Base-by-base conservation (phyloP, 2,113 vertebrate genomes). In the Rhinogobius similis region DNA sequence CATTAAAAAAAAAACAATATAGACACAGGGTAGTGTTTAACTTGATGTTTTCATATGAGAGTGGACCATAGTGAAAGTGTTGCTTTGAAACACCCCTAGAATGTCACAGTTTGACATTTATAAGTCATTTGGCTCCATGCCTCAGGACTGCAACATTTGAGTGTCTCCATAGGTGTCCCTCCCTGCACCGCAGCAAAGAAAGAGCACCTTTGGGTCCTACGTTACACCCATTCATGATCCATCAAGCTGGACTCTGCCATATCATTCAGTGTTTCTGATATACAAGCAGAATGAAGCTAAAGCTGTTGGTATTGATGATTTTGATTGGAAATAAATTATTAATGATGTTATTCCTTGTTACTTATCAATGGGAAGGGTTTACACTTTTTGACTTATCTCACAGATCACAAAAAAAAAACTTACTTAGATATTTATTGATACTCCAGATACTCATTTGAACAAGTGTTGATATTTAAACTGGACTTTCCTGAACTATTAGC, bases 51-150 rank as follows among this genome's bases (percentile, higher is more conserved):
- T 55, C 23, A 55, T 14, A 11, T 53, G 5, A 24, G 50, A 64
- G 23, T 10, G 10, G 32, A 41, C 27, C 32, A 39, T 14, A 43
- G 13, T 24, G 44, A 16, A 63, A 43, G 46, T 20, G 32, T 21
- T 73, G 53, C 23, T 21, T 20, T 64, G 7, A 63, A 63, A 48
- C 10, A 43, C 16, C 61, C 24, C 36, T 12, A 62, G 48, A 67
- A 72, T 76, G 72, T 76, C 76, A 81, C 38, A 24, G 55, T 72
- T 39, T 69, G 64, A 81, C 68, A 77, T 83, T 81, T 77, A 65
- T 71, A 61, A 55, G 48, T 78, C 61, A 41, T 73, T 56, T 52
- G 58, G 73, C 53, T 67, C 43, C 46, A 56, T 53, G 43, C 63
- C 39, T n/a, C 55, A 41, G 50, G 65, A 29, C 21, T 50, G 13